phyloP scores from a whole-genome alignment of 1,140 invertebrate species.

The Atopsyche davidsoni region DNA sequence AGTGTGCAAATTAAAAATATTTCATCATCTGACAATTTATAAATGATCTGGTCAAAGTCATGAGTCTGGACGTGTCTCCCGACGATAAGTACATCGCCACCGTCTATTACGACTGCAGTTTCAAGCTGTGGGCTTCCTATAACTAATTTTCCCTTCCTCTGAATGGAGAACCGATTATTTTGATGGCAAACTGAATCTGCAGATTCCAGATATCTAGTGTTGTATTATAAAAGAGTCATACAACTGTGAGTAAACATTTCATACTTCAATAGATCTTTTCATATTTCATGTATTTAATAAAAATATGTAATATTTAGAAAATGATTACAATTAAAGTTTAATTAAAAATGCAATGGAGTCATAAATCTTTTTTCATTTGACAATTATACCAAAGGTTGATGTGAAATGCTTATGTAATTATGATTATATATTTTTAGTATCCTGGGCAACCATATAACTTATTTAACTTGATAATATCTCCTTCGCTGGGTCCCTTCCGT shows the following conservation, averaged over 20 bases:
- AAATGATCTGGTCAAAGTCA: no score
- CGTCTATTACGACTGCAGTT: slow-evolving; percentile 77
- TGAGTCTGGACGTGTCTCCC: slow-evolving; percentile 80
- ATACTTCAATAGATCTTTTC: background rate
- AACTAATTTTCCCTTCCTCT: background rate
- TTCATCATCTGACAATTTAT: no score
- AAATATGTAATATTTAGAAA: background rate
- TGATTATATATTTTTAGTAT: slow-evolving; percentile 3
- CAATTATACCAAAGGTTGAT: background rate
- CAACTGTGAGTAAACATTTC: background rate
- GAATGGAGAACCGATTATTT: background rate
- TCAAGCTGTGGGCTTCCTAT: background rate
- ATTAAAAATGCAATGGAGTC: background rate
- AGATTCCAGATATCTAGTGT: background rate
- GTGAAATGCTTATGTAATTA: background rate
- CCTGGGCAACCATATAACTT: slow-evolving; percentile 15
- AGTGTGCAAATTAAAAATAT: no score
- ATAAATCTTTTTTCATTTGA: background rate
- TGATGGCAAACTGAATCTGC: background rate
- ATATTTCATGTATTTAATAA: background rate
- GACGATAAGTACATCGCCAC: slow-evolving; percentile 90
- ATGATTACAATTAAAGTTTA: background rate
- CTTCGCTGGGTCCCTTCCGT: slow-evolving; percentile 9
- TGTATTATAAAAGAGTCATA: background rate
- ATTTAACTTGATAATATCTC: slow-evolving; percentile 23